phyloP scores from a whole-genome alignment of 1,140 invertebrate genomes.

The Elymnias hypermnestra region DNA sequence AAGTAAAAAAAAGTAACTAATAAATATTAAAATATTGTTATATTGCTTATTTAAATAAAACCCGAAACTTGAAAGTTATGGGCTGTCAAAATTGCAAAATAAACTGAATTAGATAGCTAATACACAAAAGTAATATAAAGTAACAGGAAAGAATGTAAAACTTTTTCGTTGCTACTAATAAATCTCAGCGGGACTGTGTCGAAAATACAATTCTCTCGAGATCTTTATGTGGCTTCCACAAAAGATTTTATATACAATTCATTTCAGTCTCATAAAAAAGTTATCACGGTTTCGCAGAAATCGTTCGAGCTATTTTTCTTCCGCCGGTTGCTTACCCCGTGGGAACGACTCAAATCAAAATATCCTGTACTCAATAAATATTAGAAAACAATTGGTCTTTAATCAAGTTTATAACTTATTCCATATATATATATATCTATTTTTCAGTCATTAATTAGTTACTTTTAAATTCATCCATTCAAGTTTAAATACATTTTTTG shows the following conservation, averaged over 20 bases:
- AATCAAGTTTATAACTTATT: no score
- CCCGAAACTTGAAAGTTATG: no score
- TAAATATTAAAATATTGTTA: no score
- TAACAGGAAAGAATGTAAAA: background rate
- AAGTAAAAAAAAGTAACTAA: no score
- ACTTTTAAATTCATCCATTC: no score
- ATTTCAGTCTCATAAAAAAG: slow-evolving; percentile 67
- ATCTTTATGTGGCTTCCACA: slow-evolving; percentile 51
- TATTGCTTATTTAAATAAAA: no score
- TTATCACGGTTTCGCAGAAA: slow-evolving; percentile 64
- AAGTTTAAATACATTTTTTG: no score
- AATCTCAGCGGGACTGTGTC: slow-evolving; percentile 30
- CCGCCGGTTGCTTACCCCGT: slow-evolving; percentile 37
- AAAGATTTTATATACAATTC: slow-evolving; percentile 62
- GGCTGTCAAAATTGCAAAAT: no score
- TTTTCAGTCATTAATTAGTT: no score
- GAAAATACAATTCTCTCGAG: slow-evolving; percentile 51
- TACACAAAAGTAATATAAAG: background rate
- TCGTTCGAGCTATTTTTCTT: slow-evolving; percentile 56
- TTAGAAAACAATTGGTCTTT: no score
- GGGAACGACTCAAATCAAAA: slow-evolving; percentile 48
- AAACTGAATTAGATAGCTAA: no score
- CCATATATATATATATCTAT: no score
- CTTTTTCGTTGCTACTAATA: slow-evolving; percentile 11
- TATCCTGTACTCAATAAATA: slow-evolving; percentile 18